phyloP scores from a whole-genome alignment of 2,888 invertebrate species.

The Neoaliturus tenellus region DNA sequence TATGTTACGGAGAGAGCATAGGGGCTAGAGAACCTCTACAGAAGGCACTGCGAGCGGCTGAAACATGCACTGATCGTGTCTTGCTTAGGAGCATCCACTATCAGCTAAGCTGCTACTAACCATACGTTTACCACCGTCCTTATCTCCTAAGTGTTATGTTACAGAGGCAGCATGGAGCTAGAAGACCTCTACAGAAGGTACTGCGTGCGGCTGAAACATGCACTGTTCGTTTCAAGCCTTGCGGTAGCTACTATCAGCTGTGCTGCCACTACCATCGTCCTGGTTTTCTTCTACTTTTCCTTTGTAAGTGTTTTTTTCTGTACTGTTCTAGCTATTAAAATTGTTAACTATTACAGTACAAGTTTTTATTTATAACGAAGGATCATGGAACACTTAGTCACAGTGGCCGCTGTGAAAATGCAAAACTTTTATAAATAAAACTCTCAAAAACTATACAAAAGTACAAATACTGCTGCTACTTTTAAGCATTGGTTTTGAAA shows the following conservation, averaged over 20 bases:
- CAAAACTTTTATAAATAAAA: no score
- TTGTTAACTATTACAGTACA: no score
- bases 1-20: no score
- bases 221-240: conserved; percentile 84
- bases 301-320: no score
- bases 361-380: no score
- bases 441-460: no score
- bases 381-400: no score
- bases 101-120: conserved; percentile 78
- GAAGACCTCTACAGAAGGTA: conserved; percentile 84
- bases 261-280: conserved; percentile 77
- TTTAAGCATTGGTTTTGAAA: no score
- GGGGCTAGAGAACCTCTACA: conserved; percentile 76
- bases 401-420: no score
- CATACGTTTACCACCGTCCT: conserved; percentile 80
- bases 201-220: conserved; percentile 83
- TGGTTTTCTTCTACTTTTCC: conserved; percentile 74
- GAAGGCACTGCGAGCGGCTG: not conserved
- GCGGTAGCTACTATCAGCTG: conserved; percentile 80
- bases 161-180: conserved; percentile 74
- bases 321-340: no score
- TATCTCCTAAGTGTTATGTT: conserved; percentile 70
- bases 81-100: conserved; percentile 80
- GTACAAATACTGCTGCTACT: no score
- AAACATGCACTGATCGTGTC: conserved; percentile 83